A percentile compares a stretch with the other conserved stretches of the same genome.
Evolutionary conservation across 1,140 invertebrate species (phyloP).

Genomic region (Tetragonula clypearis): DNA sequence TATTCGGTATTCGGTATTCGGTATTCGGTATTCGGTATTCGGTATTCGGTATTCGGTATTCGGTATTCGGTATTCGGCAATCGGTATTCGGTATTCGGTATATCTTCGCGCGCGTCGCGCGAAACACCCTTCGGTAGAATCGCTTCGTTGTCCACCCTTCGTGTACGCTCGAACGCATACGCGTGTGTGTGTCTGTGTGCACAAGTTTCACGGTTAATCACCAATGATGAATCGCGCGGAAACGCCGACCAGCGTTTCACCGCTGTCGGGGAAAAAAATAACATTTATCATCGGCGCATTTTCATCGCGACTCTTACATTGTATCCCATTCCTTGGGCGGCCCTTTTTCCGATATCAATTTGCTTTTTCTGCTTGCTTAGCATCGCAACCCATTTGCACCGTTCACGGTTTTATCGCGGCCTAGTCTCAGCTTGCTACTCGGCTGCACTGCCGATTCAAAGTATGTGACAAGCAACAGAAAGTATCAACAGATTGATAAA

Average conservation of each 20-base stretch:
- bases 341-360: conserved; percentile 40
- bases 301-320: conserved; percentile 55
- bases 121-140: neutral
- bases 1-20: too few relatives aligned
- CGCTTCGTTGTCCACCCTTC: neutral
- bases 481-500: neutral
- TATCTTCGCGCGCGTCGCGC: neutral
- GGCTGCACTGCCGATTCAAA: neutral
- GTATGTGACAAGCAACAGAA: neutral
- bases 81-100: too few relatives aligned
- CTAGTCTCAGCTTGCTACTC: too few relatives aligned
- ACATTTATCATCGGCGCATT: conserved; percentile 60
- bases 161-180: neutral
- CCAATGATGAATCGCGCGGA: conserved; percentile 56
- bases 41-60: too few relatives aligned
- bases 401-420: neutral
- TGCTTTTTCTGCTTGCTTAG: conserved; percentile 21
- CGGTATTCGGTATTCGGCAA: too few relatives aligned
- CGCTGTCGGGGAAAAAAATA: conserved; percentile 32
- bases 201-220: conserved; percentile 60
- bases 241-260: conserved; percentile 40
- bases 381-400: neutral
- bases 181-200: neutral
- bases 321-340: neutral
- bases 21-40: too few relatives aligned